Base-by-base conservation (phyloP, 2,797 vertebrate species). In the Coracias cyanogaster region DNA sequence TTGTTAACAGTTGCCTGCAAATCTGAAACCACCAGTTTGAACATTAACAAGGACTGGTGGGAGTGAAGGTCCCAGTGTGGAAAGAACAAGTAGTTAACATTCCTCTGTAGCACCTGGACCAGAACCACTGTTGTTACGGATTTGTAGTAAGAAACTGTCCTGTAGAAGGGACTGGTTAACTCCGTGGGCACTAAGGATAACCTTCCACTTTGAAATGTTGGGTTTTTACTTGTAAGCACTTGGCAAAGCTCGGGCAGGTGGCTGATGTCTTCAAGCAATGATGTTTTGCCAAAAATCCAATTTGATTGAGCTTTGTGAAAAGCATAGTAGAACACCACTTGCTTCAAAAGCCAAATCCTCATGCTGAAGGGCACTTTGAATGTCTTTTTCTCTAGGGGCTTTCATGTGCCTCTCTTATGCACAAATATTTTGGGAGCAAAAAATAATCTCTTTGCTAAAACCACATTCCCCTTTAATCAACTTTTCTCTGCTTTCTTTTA, bases 401-500 rank as follows among this genome's bases (percentile, higher is more conserved):
- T 83, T 94, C 35, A 19, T 15, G 19, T 71, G 33, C 58, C 21
- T 85, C 1, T 5, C 12, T 84, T 81, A 41, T 2, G 39, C 49
- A 25, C 19, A 45, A 35, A 10, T 55, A 85, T 39, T 79, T 70
- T 0, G 9, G 62, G 26, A 89, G 43, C 17, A 66, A 79, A 91
- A 93, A 76, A 41, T 13, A 62, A 65, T 15, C 20, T 48, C 66
- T 91, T 73, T 6, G 5, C 86, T 90, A 80, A 95, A 91, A 81
- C 48, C 80, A 76, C 69, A 31, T 72, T 94, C 22, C 17, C 5
- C 60, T 91, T 95, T 78, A 90, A 93, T 89, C 65, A 82, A 39
- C n/a, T 79, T 18, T 80, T 72, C 20, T 73, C 52, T 91, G 25
- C 58, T 94, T 88, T 83, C 33, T 92, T 76, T 90, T 69, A 76